These are phyloP conservation scores for Lasioglossum baleicum DNA, from an alignment of 1,140 invertebrate species.

Conservation along the genomic window DNA sequence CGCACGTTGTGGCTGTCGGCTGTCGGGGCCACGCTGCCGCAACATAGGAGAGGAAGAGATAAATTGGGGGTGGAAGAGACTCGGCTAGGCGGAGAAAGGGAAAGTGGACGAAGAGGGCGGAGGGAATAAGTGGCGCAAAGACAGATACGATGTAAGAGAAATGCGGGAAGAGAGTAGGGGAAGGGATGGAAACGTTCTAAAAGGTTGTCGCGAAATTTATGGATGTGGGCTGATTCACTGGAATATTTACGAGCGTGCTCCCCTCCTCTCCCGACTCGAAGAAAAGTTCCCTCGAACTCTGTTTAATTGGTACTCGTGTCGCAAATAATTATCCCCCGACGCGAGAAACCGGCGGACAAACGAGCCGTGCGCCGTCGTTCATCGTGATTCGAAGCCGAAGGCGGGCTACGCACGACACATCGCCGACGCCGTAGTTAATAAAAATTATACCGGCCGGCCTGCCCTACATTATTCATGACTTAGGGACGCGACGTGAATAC, in stretches of 20 bases:
- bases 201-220: conserved; percentile 6
- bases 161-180: too few species aligned
- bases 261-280: background rate
- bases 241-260: background rate
- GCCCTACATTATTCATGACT: conserved; percentile 30
- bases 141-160: background rate
- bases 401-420: conserved; percentile 7
- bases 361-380: conserved; percentile 8
- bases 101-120: conserved; percentile 12
- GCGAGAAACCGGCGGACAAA: conserved; percentile 24
- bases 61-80: conserved; percentile 40
- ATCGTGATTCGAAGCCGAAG: conserved; percentile 43
- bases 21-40: conserved; percentile 60
- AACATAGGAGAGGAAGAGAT: conserved; percentile 55
- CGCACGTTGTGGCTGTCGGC: conserved; percentile 65
- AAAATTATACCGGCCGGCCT: conserved; percentile 37
- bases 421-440: conserved; percentile 34
- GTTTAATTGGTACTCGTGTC: conserved; percentile 59
- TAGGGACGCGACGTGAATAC: conserved; percentile 16
- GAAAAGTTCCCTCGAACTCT: conserved; percentile 37
- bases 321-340: conserved; percentile 56
- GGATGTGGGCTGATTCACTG: background rate
- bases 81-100: conserved; percentile 21
- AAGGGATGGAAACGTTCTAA: background rate
- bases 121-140: conserved; percentile 15